phyloP scores from a whole-genome alignment of 2,888 invertebrate species.

The Brenthis hecate region DNA sequence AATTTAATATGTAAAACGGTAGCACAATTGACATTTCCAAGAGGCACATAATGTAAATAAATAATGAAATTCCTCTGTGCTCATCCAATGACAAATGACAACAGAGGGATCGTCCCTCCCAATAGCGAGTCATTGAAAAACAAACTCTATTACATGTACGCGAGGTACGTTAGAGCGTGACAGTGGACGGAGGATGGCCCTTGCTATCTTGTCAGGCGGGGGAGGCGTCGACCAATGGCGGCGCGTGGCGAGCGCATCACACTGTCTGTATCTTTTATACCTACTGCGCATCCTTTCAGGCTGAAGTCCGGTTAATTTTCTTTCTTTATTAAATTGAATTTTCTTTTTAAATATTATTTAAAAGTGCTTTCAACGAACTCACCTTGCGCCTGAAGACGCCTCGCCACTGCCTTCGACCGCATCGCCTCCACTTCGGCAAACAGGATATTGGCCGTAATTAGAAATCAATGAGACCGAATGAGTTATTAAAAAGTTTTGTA shows the following conservation, averaged over 20 bases:
- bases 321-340: neutral
- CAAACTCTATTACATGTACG: conserved; percentile 44
- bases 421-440: conserved; percentile 74
- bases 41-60: conserved; percentile 61
- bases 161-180: conserved; percentile 47
- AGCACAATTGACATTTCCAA: conserved; percentile 35
- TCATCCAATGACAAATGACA: conserved; percentile 81
- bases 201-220: conserved; percentile 80
- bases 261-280: conserved; percentile 68
- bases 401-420: conserved; percentile 88
- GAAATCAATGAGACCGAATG: conserved; percentile 61
- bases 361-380: conserved; percentile 50
- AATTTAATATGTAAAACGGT: conserved; percentile 23
- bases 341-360: conserved; percentile 1
- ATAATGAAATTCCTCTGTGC: conserved; percentile 72
- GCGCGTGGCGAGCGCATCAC: conserved; percentile 69
- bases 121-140: conserved; percentile 44
- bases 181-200: conserved; percentile 69
- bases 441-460: conserved; percentile 62
- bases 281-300: conserved; percentile 65
- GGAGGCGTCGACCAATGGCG: conserved; percentile 74
- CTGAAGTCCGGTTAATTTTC: neutral
- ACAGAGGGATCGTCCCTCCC: conserved; percentile 75
- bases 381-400: conserved; percentile 87
- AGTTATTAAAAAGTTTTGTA: conserved; percentile 54